Conservation (phyloP, 2,888 invertebrate species). For the Drosophila lutescens region DNA sequence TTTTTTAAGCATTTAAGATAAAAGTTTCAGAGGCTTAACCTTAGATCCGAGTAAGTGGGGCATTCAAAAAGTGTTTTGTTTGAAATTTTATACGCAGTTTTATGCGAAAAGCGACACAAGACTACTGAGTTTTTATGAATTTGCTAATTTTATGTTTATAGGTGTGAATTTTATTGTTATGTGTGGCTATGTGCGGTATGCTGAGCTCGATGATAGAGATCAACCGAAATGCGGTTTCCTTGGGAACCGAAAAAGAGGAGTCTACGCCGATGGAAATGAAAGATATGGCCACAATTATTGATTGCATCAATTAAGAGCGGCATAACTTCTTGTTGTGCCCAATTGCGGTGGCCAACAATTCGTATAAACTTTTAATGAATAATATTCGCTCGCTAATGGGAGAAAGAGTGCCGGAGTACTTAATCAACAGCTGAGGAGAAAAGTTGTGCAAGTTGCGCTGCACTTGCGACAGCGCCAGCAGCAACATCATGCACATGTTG, state of each 20-base stretch:
- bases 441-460: constrained; percentile 41
- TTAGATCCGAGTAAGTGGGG: constrained; percentile 20
- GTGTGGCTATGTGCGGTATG: constrained; percentile 3
- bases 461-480: constrained; percentile 23
- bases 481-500: constrained; percentile 8
- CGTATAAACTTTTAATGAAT: constrained; percentile 40
- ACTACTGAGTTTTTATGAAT: constrained; percentile 17
- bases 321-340: constrained; percentile 27
- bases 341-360: constrained; percentile 28
- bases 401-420: constrained; percentile 54
- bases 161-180: constrained; percentile 23
- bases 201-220: neutral
- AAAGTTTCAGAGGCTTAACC: constrained; percentile 38
- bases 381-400: constrained; percentile 59
- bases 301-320: constrained; percentile 61
- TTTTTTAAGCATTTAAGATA: constrained; percentile 36
- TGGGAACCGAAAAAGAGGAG: neutral
- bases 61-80: constrained; percentile 26
- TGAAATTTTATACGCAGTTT: constrained; percentile 15
- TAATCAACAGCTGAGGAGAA: constrained; percentile 55
- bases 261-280: constrained; percentile 40
- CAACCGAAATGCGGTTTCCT: neutral
- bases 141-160: constrained; percentile 16
- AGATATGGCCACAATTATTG: constrained; percentile 59
- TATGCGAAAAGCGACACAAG: constrained; percentile 19